These are phyloP conservation scores for Ceratitis capitata DNA, from an alignment of 1,140 invertebrate genomes.

Conservation along the genomic window DNA sequence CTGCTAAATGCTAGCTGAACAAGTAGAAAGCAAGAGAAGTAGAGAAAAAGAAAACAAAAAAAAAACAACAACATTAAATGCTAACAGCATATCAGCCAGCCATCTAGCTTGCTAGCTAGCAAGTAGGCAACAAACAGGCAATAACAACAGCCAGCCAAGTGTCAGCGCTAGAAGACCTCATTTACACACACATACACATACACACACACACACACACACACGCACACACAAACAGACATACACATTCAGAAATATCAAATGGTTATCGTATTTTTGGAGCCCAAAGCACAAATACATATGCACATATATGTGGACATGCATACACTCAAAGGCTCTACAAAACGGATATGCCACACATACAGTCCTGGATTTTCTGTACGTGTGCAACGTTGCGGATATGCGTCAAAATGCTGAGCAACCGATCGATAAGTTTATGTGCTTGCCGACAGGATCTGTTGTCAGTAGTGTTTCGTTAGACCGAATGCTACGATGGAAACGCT, in stretches of 20 bases:
- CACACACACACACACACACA: background rate
- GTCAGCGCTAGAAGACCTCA: background rate
- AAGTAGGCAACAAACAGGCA: background rate
- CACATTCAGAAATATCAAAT: background rate
- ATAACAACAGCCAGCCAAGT: background rate
- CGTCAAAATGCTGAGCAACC: constrained; percentile 18
- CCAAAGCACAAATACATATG: background rate
- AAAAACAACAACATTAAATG: background rate
- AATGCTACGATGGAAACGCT: background rate
- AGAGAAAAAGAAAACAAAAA: too few species aligned
- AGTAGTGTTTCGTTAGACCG: background rate
- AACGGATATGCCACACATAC: constrained; percentile 18
- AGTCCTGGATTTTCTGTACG: background rate
- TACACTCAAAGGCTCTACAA: background rate
- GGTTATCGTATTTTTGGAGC: background rate
- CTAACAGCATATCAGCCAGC: background rate
- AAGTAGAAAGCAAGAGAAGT: too few species aligned
- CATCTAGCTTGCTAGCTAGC: background rate
- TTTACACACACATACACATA: background rate
- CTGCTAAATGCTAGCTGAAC: background rate
- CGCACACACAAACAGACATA: background rate
- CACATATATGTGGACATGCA: background rate
- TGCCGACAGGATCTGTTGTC: constrained; percentile 13
- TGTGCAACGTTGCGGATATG: background rate
- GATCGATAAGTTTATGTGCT: constrained; percentile 5